A percentile compares a stretch with the other conserved stretches of the same genome.
These are phyloP conservation scores for Mesoclemmys tuberculata DNA, from an alignment of 2,113 vertebrate genomes.

Conservation along the genomic window DNA sequence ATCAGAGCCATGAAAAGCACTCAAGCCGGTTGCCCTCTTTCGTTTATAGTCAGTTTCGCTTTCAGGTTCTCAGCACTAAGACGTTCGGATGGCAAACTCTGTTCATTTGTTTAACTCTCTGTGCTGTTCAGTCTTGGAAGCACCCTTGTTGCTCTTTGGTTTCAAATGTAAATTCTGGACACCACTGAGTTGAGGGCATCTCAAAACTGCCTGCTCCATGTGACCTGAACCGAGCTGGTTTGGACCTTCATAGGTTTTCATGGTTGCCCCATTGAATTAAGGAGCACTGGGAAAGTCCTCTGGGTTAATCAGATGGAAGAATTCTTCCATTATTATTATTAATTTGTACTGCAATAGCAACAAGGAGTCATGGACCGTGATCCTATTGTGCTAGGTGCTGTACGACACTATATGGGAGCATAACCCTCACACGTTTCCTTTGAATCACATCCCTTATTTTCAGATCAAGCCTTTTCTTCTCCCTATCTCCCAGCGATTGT, in stretches of 20 bases:
- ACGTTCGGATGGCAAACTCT: not conserved
- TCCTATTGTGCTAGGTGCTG: not conserved
- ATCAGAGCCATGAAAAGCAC: not conserved
- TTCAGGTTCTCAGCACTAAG: not conserved
- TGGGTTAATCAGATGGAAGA: fast-evolving
- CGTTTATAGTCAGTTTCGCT: not conserved
- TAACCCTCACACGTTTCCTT: not conserved
- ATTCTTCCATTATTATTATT: not conserved
- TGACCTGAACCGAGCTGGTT: not conserved
- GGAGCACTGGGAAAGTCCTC: fast-evolving
- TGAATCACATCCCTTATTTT: not conserved
- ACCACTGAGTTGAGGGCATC: not conserved
- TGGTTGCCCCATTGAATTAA: fast-evolving
- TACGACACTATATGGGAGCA: not conserved
- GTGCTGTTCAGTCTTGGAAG: not conserved
- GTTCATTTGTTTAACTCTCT: not conserved
- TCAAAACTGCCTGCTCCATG: fast-evolving
- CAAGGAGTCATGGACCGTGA: not conserved
- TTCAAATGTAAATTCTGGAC: not conserved
- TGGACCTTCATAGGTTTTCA: not conserved
- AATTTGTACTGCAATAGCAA: fast-evolving
- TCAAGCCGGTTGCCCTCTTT: not conserved
- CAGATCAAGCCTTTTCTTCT: not conserved
- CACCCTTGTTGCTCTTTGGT: not conserved
- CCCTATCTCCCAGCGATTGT: not conserved